phyloP scores from a whole-genome alignment of 2,797 vertebrate species.

The Antrozous pallidus region DNA sequence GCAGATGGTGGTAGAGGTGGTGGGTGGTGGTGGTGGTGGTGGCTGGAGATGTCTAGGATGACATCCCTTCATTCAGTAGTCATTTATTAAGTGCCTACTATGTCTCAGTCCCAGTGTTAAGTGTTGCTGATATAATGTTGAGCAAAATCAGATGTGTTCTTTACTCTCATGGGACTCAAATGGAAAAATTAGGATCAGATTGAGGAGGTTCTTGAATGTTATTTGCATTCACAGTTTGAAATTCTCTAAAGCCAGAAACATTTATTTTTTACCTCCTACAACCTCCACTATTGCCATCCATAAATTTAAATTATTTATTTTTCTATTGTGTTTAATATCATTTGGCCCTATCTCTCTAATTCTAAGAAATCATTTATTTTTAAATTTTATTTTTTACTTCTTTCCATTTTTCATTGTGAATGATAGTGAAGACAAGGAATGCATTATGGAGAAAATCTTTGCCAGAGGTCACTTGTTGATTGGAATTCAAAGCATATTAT shows the following conservation, averaged over 20 bases:
- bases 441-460: neutral
- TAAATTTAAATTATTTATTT: conserved; percentile 27
- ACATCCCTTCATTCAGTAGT: neutral
- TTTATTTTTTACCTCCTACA: neutral
- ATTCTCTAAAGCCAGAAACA: neutral
- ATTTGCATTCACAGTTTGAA: neutral
- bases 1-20: neutral
- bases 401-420: conserved; percentile 25
- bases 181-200: neutral
- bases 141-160: neutral
- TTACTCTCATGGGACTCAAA: neutral
- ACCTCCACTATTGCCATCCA: neutral
- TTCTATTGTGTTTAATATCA: neutral
- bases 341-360: neutral
- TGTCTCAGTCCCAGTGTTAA: neutral
- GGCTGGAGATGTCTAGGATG: neutral
- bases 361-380: conserved; percentile 6
- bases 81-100: neutral
- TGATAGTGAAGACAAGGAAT: conserved; percentile 47
- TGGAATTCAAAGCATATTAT: conserved; percentile 54
- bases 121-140: neutral
- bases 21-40: too few species aligned
- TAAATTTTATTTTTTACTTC: neutral
- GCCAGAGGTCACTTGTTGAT: conserved; percentile 47
- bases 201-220: conserved; percentile 4